Base-by-base conservation (phyloP, 2,888 invertebrate species). In the Eupithecia insigniata region DNA sequence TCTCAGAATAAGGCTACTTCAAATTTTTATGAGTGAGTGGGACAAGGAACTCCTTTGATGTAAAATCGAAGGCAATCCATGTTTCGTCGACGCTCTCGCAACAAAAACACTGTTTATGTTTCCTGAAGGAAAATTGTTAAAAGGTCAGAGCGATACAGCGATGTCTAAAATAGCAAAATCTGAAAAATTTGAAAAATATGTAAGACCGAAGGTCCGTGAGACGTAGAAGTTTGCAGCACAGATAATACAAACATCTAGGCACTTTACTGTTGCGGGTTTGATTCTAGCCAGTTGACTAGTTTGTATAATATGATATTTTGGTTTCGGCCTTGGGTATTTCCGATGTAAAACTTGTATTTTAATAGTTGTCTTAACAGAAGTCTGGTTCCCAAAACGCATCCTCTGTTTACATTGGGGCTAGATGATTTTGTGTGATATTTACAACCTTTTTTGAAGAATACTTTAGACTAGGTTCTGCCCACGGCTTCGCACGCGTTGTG, bases 81-180 rank as follows among this genome's bases (percentile, higher is more conserved):
- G 36, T 34, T 36, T 36, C 30, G 3, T 10, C 18, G 62, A 22
- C 18, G 22, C 26, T 22, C 22, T 34, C 34, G 64, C 26, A 16
- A 64, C 36, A 64, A 64, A 30, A 64, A 64, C 64, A 64, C 64
- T 64, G 36, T 62, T 64, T 64, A 36, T 39, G 36, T 39, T 39
- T 34, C 64, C 36, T 64, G 34, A 12, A 64, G 36, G 64, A 64
- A 36, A 64, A 64, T 22, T 4, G 10, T 34, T 10, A 16, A 64
- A 26, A 36, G 64, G 64, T 36, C 22, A 36, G 64, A 60, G 30
- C 18, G 28, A 30, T 28, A 30, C 7, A 30, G 0, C 14, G 1
- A 18, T 60, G 64, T n/a, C n/a, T 14, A 16, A n/a, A 62, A 62
- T 32, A 62, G 34, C 34, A 18, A n/a, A n/a, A n/a, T n/a, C 32